phyloP scores from a whole-genome alignment of 1,140 invertebrate genomes.

The Micrasema minimum region DNA sequence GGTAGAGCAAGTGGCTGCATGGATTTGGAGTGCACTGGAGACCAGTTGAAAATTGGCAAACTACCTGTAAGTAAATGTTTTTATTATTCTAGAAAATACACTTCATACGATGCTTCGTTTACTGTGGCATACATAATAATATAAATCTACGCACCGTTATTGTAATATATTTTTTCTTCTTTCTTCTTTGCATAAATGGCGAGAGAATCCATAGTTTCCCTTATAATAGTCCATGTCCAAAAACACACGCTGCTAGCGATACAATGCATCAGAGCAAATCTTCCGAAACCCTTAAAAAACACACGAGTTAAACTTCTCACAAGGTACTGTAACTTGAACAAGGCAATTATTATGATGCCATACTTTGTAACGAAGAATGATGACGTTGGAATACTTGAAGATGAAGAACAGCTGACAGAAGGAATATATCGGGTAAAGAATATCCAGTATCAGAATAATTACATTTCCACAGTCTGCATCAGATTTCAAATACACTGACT shows the following conservation, averaged over 20 bases:
- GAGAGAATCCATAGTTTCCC: constrained; percentile 73
- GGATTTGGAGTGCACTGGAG: neutral
- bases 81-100: too few relatives aligned
- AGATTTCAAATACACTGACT: constrained; percentile 69
- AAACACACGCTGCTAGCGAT: constrained; percentile 78
- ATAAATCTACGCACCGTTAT: too few relatives aligned
- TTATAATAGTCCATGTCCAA: constrained; percentile 78
- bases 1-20: constrained; percentile 52
- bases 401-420: constrained; percentile 79
- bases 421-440: constrained; percentile 75
- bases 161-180: constrained; percentile 49
- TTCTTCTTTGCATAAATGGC: constrained; percentile 59
- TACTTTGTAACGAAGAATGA: constrained; percentile 58
- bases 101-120: too few relatives aligned
- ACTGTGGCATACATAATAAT: too few relatives aligned
- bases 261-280: constrained; percentile 80
- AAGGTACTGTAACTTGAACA: too few relatives aligned
- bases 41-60: constrained; percentile 7
- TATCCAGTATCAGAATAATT: constrained; percentile 67
- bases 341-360: neutral
- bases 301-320: too few relatives aligned
- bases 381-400: constrained; percentile 83
- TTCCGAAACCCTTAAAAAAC: constrained; percentile 65
- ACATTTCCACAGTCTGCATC: constrained; percentile 60
- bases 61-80: neutral